Percentiles rank a stretch among this genome's conserved stretches.
Evolutionary conservation across 2,113 vertebrate genomes (phyloP).

Genomic region (Cryptomyrus ogoouensis): DNA sequence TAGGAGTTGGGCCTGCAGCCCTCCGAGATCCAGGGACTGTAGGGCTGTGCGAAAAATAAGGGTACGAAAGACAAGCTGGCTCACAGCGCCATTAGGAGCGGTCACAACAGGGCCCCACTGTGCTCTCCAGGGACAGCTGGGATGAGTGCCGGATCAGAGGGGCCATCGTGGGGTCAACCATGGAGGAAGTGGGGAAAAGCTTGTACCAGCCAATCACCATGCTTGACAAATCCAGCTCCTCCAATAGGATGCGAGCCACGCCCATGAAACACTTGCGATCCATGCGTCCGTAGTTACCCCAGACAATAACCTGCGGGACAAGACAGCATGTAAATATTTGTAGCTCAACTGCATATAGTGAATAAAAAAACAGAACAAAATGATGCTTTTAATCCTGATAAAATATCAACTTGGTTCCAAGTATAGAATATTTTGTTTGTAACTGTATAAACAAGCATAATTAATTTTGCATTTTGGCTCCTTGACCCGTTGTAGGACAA

Average conservation of each 20-base stretch:
- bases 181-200: slow-evolving; percentile 97
- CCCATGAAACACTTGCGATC: slow-evolving; percentile 98
- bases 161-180: slow-evolving; percentile 90
- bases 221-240: slow-evolving; percentile 92
- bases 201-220: slow-evolving; percentile 98
- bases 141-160: slow-evolving; percentile 92
- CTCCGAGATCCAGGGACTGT: slow-evolving; percentile 44
- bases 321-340: not conserved
- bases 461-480: not conserved
- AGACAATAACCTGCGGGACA: slow-evolving; percentile 82
- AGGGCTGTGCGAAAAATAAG: slow-evolving; percentile 51
- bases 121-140: slow-evolving; percentile 96
- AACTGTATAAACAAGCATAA: not conserved
- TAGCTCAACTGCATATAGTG: not conserved
- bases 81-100: slow-evolving; percentile 71
- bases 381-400: not conserved
- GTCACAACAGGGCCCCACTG: slow-evolving; percentile 89
- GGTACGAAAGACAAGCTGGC: slow-evolving; percentile 52
- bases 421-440: not conserved
- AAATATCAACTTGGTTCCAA: not conserved
- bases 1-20: slow-evolving; percentile 58
- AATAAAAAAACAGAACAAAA: not conserved
- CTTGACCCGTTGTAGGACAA: not conserved
- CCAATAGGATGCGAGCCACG: slow-evolving; percentile 87
- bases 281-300: slow-evolving; percentile 97